A percentile compares a stretch with the other conserved stretches of the same genome.
Conservation (phyloP, 2,797 vertebrate species). For the Erpetoichthys calabaricus region DNA sequence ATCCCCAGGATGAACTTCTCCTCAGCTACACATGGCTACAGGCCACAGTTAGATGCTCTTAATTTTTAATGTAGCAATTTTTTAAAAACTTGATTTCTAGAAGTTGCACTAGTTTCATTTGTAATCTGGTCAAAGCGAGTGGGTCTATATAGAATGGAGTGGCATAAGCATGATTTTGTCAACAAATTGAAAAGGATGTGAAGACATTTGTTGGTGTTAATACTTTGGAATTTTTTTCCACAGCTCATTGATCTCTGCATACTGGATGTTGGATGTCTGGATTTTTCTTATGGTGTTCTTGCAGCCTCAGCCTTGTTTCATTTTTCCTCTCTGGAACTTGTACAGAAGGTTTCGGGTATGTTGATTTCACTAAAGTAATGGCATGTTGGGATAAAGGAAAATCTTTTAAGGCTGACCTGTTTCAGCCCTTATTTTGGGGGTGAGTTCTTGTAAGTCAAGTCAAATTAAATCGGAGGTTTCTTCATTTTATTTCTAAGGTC, state of each 20-base stretch:
- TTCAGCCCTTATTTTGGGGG: not conserved
- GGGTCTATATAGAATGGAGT: no score
- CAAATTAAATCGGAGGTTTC: not conserved
- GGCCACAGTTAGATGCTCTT: no score
- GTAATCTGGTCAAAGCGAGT: no score
- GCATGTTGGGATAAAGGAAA: not conserved
- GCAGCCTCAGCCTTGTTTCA: slow-evolving; percentile 89
- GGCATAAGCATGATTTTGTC: not conserved
- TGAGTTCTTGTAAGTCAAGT: not conserved
- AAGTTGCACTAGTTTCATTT: no score
- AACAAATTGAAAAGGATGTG: not conserved
- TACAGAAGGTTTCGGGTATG: slow-evolving; percentile 82
- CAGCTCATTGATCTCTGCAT: slow-evolving; percentile 83
- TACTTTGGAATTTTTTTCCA: not conserved
- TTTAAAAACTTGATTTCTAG: no score
- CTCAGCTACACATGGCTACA: no score
- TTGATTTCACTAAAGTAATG: not conserved
- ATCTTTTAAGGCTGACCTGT: not conserved
- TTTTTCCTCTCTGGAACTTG: slow-evolving; percentile 79
- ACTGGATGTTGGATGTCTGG: slow-evolving; percentile 73
- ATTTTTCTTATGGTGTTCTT: slow-evolving; percentile 72
- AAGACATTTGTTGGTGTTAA: not conserved
- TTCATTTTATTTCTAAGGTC: slow-evolving; percentile 41
- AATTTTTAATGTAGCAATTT: no score
- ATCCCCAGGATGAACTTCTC: no score